Conservation (phyloP, 2,797 vertebrate species). For the Clamator glandarius region DNA sequence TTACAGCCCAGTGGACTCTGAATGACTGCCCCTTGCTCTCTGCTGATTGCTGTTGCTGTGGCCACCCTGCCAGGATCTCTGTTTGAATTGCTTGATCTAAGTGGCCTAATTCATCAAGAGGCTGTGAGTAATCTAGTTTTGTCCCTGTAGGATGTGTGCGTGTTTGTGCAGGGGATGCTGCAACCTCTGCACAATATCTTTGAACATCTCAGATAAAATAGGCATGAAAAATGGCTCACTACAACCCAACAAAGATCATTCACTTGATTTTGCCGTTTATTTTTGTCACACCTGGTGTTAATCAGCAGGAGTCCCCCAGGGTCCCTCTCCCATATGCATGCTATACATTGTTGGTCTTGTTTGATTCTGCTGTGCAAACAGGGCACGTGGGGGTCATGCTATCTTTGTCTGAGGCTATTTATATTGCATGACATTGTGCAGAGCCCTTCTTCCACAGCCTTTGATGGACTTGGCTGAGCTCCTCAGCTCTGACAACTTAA, state of each 20-base stretch:
- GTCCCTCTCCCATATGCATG: background rate
- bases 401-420: slow-evolving; percentile 51
- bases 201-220: background rate
- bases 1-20: background rate
- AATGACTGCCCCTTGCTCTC: background rate
- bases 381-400: background rate
- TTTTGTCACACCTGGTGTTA: background rate
- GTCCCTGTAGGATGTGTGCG: background rate
- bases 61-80: background rate
- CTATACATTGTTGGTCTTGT: background rate
- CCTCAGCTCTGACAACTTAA: background rate
- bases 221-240: background rate
- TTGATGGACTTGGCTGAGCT: slow-evolving; percentile 15
- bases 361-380: background rate
- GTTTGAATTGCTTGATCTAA: background rate
- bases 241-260: background rate
- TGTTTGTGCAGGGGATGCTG: background rate
- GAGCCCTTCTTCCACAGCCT: background rate
- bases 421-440: background rate
- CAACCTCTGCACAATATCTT: background rate
- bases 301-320: background rate
- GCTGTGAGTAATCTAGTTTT: background rate
- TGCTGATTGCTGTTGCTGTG: background rate
- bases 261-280: background rate
- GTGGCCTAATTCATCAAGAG: background rate